Evolutionary conservation across 2,888 invertebrate species (phyloP), one percentile per base, ranked within the genome.

Genomic region (Torymus texanus): DNA sequence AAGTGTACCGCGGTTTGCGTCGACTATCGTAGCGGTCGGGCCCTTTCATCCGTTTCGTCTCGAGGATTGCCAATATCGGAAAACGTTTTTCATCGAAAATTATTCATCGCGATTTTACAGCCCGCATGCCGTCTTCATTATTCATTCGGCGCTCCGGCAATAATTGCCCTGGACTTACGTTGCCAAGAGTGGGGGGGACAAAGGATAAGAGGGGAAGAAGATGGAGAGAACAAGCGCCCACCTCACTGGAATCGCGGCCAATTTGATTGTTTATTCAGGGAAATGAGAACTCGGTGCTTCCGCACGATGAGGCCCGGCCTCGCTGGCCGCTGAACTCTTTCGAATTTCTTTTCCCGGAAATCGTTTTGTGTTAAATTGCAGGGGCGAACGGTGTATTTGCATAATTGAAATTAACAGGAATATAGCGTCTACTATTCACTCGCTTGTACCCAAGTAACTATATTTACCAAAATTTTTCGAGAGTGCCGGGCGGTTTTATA

Each of bases 61-160:
- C 18, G 59, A 21, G 75, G 51, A 79, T 74, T 79, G 59, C 59
- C 65, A 75, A 79, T 79, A 71, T 75, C 13, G 75, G 62, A 79
- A 79, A 75, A 66, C 71, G 75, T 71, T 79, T 41, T 41, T 59
- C 71, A 13, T 79, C 56, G 51, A 79, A 41, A 71, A 79, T 79
- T 66, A 79, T 75, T 79, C 71, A 71, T 58, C 29, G 8, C 59
- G 66, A 66, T 71, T 79, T 79, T 65, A 70, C 71, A 75, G 75
- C 61, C 65, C 21, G 55, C 50, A 41, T 41, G 41, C 24, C 13
- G 18, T 51, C 63, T 65, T 79, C 59, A 75, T 79, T 71, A 75
- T 79, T 70, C 79, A 79, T 75, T 59, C 12, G n/a, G 68, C 58
- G 56, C 53, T 74, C 24, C 63, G 5, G n/a, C 50, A 65, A 75